Evolutionary conservation across 1,140 invertebrate genomes (phyloP).

Genomic region (Pseudomyrmex dendroicus): DNA sequence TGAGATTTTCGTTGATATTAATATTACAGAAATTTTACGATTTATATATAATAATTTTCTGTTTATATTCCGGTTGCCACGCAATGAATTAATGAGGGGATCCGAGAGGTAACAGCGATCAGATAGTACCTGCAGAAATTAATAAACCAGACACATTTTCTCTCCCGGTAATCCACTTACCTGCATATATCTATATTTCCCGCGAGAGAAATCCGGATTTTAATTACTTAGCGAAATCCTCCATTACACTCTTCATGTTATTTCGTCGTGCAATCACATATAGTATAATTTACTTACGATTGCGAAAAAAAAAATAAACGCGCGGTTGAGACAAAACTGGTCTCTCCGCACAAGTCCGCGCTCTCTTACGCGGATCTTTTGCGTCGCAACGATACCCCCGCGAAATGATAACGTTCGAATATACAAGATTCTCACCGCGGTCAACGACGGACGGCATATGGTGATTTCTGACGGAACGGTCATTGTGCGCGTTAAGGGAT

Average conservation of each 20-base stretch:
- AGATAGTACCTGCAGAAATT: slow-evolving; percentile 32
- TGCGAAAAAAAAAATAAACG: background rate
- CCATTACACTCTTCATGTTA: slow-evolving; percentile 11
- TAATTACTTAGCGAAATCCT: slow-evolving; percentile 64
- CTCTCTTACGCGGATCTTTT: no score
- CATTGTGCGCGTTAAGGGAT: slow-evolving; percentile 24
- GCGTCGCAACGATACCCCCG: background rate
- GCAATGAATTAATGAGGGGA: slow-evolving; percentile 15
- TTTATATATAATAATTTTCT: background rate
- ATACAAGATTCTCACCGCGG: background rate
- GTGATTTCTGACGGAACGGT: slow-evolving; percentile 59
- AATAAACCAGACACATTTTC: slow-evolving; percentile 52
- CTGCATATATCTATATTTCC: slow-evolving; percentile 44
- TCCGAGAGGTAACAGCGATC: slow-evolving; percentile 15
- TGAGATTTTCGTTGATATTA: background rate
- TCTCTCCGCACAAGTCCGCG: no score
- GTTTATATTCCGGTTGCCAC: slow-evolving; percentile 16
- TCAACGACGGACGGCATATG: no score
- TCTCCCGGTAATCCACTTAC: slow-evolving; percentile 17
- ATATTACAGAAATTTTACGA: background rate
- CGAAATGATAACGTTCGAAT: background rate
- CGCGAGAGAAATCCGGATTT: slow-evolving; percentile 46
- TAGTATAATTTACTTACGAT: slow-evolving; percentile 38
- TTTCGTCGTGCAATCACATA: slow-evolving; percentile 15
- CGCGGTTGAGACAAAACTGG: background rate